Base-by-base conservation (phyloP, 1,140 invertebrate genomes). In the Bombus balteatus region DNA sequence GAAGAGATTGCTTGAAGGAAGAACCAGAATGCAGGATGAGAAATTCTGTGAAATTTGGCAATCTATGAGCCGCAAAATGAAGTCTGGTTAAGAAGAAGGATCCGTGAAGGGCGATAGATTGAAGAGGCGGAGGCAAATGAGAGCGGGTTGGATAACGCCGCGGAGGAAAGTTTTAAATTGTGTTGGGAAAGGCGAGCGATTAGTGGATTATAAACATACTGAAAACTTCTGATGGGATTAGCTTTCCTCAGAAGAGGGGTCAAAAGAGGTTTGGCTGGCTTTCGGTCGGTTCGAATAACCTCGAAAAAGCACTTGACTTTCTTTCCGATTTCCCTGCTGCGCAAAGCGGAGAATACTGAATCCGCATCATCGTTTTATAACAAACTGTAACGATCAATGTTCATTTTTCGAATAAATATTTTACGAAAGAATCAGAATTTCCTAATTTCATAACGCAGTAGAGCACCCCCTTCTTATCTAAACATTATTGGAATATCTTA, bases 161-260 rank as follows among this genome's bases (percentile, higher is more conserved):
- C 85, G 76, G 77, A 76, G 83, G 88, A 88, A 95, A 94, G 89
- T 95, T 95, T 95, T 94, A 94, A 95, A 95, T 95, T 95, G 92
- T 94, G 91, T 90, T 85, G 81, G 89, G 89, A 93, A 93, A 93
- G 90, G 91, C 88, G 89, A 90, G 90, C 93, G 94, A 94, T 95
- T 94, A 94, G 93, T 92, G 93, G 94, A 94, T 94, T 94, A 95
- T 95, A 94, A 95, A 94, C 94, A 94, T 92, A 91, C 91, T 89
- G 90, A 88, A 85, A 91, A 92, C 90, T 93, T 92, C 89, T 91
- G 89, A 91, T 90, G 87, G 91, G 92, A 92, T 93, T 90, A 92
- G 92, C 89, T 85, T 74, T 41, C 65, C 76, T 88, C 25, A 4
- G 71, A 71, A 74, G 81, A 83, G 83, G 76, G 68, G 65, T 71